These are phyloP conservation scores for Crenuchus spilurus DNA, from an alignment of 2,797 vertebrate species.

Conservation along the genomic window DNA sequence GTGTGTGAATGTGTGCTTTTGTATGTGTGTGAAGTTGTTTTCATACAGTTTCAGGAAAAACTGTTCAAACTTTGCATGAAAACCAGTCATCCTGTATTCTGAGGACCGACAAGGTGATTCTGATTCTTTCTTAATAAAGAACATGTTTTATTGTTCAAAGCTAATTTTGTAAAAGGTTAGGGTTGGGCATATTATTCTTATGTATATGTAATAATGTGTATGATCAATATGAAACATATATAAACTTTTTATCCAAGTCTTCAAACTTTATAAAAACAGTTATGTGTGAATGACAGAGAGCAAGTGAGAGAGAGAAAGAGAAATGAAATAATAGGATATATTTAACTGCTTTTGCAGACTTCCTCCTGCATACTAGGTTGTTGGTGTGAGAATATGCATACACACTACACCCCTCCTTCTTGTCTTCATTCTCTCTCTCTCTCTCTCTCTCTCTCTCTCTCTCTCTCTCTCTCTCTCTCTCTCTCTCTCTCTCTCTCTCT, in stretches of 20 bases:
- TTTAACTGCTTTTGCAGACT: neutral
- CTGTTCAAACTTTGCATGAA: neutral
- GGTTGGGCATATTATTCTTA: no score
- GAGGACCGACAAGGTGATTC: neutral
- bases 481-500: slow-evolving; percentile 12
- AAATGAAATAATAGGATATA: neutral
- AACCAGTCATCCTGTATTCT: neutral
- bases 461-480: neutral
- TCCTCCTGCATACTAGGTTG: neutral
- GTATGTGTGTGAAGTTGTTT: slow-evolving; percentile 23
- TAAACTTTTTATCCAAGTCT: no score
- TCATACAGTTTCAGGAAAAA: neutral
- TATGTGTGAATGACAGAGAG: neutral
- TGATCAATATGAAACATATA: no score
- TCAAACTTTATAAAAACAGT: no score
- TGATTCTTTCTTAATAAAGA: no score
- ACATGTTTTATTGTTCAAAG: no score
- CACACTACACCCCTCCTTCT: slow-evolving; percentile 3
- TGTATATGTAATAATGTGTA: no score
- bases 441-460: neutral
- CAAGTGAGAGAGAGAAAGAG: neutral
- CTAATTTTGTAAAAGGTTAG: no score
- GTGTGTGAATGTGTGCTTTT: slow-evolving; percentile 43
- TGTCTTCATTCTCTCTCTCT: neutral
- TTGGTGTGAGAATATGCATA: neutral